Base-by-base conservation (phyloP, 2,113 vertebrate species). In the Platycercus adscitus region DNA sequence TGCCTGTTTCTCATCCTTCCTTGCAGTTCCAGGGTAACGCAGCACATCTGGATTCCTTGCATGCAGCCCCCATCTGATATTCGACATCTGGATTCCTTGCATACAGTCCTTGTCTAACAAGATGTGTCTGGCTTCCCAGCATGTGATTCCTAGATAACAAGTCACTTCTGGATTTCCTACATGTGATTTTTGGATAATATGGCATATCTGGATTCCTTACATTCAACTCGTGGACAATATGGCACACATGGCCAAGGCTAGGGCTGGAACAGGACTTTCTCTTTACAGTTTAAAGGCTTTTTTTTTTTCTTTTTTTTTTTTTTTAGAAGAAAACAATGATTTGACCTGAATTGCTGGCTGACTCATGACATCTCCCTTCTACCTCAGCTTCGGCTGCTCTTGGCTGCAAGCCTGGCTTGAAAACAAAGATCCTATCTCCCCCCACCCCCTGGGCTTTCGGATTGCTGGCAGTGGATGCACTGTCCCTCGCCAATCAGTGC, bases 171-270 rank as follows among this genome's bases (percentile, higher is more conserved):
- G 95, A 95, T 94, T 97, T 96, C 89, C 95, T 95, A 94, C 94
- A 96, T 97, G 95, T 95, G 91, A 91, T 96, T 97, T 91, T 96
- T 97, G 96, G 96, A 97, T 94, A 94, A 94, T 53, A 95, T 92
- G 94, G 91, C 93, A 96, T 80, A 89, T 89, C 91, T 97, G 91
- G 87, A 97, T 96, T 97, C 96, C 93, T 96, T 95, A 95, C 95
- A 97, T 97, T 93, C 93, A 95, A 96, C 94, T 96, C 85, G 76
- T 93, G 89, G 85, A 95, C 89, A 94, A 91, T 88, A 94, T 96
- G 96, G 91, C 94, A 93, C 71, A 91, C 53, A 29, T 0, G 8
- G 91, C 91, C 80, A 83, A 73, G 72, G 39, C 64, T 86, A 76
- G 49, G 64, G 35, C 64, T 96, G 96, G 93, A 95, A 88, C 85